These are phyloP conservation scores for Amphipyra berbera DNA, from an alignment of 2,888 invertebrate species.

Conservation along the genomic window DNA sequence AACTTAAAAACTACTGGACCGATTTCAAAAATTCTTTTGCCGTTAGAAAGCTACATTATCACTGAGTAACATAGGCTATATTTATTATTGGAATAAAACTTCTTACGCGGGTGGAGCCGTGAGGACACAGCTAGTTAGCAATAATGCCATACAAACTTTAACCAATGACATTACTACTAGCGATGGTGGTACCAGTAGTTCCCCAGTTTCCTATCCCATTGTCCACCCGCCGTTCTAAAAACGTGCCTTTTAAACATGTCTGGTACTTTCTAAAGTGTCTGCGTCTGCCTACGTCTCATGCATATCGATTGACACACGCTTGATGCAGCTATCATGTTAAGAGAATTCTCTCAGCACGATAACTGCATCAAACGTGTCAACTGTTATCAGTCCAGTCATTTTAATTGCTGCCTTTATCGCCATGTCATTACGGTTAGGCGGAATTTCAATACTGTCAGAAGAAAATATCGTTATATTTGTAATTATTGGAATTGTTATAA, in stretches of 20 bases:
- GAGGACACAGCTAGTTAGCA: too few relatives aligned
- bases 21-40: too few relatives aligned
- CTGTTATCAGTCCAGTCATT: slow-evolving; percentile 43
- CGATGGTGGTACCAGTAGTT: too few relatives aligned
- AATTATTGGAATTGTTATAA: slow-evolving; percentile 34
- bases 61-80: too few relatives aligned
- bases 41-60: too few relatives aligned
- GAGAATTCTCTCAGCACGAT: slow-evolving; percentile 2
- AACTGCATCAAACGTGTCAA: slow-evolving; percentile 30
- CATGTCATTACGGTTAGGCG: slow-evolving; percentile 26
- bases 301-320: slow-evolving; percentile 31
- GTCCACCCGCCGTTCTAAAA: neutral
- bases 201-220: slow-evolving; percentile 5
- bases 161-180: too few relatives aligned
- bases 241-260: slow-evolving; percentile 8
- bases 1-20: too few relatives aligned
- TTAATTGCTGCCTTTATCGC: slow-evolving; percentile 46
- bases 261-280: slow-evolving; percentile 26
- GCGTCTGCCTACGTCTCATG: slow-evolving; percentile 1
- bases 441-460: slow-evolving; percentile 28
- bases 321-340: too few relatives aligned
- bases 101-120: too few relatives aligned
- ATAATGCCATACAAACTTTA: too few relatives aligned
- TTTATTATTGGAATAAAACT: too few relatives aligned
- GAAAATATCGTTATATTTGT: slow-evolving; percentile 26